These are phyloP conservation scores for Falco naumanni DNA, from an alignment of 2,797 vertebrate genomes.

Conservation along the genomic window DNA sequence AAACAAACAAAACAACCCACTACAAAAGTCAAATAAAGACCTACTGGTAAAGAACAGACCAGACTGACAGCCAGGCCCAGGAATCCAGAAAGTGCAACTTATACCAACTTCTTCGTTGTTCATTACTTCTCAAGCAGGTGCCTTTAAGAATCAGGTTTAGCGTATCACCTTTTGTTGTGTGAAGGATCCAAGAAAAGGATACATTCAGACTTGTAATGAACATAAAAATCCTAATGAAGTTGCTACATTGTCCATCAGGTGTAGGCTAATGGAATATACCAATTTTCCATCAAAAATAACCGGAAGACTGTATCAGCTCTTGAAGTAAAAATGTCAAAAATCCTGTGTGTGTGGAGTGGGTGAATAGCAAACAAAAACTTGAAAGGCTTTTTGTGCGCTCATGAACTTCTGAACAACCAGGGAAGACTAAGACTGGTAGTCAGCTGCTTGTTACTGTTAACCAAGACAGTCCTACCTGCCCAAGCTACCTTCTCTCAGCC, in stretches of 20 bases:
- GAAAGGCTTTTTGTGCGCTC: not conserved
- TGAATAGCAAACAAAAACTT: not conserved
- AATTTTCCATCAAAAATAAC: not conserved
- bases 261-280: not conserved
- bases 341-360: not conserved
- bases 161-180: not conserved
- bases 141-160: not conserved
- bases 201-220: not conserved
- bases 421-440: not conserved
- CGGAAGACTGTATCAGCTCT: not conserved
- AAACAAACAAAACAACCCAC: not conserved
- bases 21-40: not conserved
- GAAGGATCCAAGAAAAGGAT: constrained; percentile 6
- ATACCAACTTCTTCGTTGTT: not conserved
- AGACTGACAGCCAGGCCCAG: not conserved
- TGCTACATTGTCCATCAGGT: not conserved
- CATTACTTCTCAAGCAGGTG: not conserved
- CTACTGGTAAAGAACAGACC: not conserved
- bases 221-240: not conserved
- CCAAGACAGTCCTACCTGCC: not conserved
- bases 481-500: not conserved
- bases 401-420: not conserved
- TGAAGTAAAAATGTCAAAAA: not conserved
- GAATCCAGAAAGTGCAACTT: not conserved
- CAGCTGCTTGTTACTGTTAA: not conserved